phyloP scores from a whole-genome alignment of 2,113 vertebrate genomes.

The Nesospiza acunhae region DNA sequence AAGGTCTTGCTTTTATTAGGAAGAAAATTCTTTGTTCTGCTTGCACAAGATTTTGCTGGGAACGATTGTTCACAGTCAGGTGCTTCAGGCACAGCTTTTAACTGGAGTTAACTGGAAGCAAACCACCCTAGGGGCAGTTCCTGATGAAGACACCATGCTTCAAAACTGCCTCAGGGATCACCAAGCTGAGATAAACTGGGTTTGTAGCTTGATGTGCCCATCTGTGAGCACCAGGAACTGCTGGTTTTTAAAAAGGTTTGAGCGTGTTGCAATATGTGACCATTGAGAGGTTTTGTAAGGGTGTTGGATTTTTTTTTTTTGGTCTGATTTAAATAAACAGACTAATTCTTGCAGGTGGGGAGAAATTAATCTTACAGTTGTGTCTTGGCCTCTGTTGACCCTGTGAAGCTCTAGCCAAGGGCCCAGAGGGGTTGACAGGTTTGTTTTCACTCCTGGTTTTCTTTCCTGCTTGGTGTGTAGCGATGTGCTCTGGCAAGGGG shows the following conservation, averaged over 20 bases:
- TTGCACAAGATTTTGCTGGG: not conserved
- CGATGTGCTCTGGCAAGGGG: not conserved
- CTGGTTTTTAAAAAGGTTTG: not conserved
- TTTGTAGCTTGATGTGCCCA: not conserved
- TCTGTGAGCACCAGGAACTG: not conserved
- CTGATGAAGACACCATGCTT: accelerated
- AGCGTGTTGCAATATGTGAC: not conserved
- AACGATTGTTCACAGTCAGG: conserved; percentile 41
- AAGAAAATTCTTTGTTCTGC: conserved; percentile 47
- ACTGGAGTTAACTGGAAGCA: not conserved
- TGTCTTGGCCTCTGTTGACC: not conserved
- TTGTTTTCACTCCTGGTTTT: not conserved
- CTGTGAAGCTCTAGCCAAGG: not conserved
- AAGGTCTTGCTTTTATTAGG: conserved; percentile 58
- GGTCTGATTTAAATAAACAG: not conserved
- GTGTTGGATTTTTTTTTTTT: not conserved
- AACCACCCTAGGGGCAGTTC: not conserved
- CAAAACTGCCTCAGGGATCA: not conserved
- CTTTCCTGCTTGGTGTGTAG: not conserved
- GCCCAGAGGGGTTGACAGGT: not conserved
- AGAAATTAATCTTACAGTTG: not conserved
- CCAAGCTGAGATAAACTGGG: not conserved
- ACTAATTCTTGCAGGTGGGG: not conserved
- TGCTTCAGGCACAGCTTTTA: conserved; percentile 12
- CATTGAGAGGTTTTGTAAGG: not conserved